phyloP scores from a whole-genome alignment of 2,113 vertebrate species.

The Phodopus roborovskii region DNA sequence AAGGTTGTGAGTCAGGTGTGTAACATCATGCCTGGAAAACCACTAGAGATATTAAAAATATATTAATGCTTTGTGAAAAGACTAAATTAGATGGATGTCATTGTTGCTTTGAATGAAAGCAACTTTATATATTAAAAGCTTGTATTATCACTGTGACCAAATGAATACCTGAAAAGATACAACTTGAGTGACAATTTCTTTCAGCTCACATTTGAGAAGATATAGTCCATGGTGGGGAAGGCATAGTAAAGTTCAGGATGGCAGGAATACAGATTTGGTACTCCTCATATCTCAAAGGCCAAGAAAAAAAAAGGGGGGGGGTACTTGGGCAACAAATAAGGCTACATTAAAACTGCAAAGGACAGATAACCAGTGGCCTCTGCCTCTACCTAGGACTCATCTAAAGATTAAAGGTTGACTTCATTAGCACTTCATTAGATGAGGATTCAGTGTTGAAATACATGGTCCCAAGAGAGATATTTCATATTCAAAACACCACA shows the following conservation, averaged over 20 bases:
- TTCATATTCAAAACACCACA: neutral
- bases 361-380: neutral
- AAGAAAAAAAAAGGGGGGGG: neutral
- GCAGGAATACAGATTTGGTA: neutral
- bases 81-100: neutral
- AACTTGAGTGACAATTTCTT: neutral
- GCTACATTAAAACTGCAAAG: neutral
- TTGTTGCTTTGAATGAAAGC: constrained; percentile 1
- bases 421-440: neutral
- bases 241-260: neutral
- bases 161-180: neutral
- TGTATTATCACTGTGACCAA: neutral
- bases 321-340: neutral
- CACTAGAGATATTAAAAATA: neutral
- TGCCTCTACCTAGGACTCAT: neutral
- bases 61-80: neutral
- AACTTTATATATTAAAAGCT: neutral
- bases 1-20: neutral
- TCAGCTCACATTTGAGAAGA: neutral
- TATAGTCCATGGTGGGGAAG: neutral
- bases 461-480: neutral
- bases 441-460: neutral
- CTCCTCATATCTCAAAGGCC: neutral
- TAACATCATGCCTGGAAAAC: neutral
- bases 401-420: neutral